These are phyloP conservation scores for Plectrocnemia conspersa DNA, from an alignment of 1,140 invertebrate genomes.

Conservation along the genomic window DNA sequence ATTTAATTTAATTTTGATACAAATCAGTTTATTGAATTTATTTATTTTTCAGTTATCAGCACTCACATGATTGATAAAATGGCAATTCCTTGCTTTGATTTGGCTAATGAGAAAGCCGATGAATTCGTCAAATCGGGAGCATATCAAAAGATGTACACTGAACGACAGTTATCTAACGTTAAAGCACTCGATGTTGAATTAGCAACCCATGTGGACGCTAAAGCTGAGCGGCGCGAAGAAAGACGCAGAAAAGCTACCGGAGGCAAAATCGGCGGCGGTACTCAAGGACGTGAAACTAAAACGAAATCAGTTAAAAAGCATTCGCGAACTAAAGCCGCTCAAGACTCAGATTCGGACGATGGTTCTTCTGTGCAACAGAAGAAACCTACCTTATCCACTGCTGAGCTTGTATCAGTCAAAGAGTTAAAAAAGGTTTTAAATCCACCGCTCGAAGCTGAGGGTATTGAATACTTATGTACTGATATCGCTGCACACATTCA, in stretches of 20 bases:
- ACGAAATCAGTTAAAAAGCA: constrained; percentile 88
- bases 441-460: constrained; percentile 59
- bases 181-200: constrained; percentile 43
- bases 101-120: constrained; percentile 71
- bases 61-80: constrained; percentile 67
- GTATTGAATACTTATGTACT: constrained; percentile 59
- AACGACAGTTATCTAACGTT: constrained; percentile 54
- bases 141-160: constrained; percentile 59
- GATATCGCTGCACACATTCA: constrained; percentile 59
- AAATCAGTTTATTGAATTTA: neutral
- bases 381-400: constrained; percentile 40
- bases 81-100: constrained; percentile 60
- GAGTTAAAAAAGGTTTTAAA: constrained; percentile 66
- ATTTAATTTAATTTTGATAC: constrained; percentile 33
- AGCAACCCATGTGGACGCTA: constrained; percentile 51
- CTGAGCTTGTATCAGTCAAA: constrained; percentile 62
- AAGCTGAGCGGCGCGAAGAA: constrained; percentile 79
- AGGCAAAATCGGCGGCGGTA: constrained; percentile 84
- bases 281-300: constrained; percentile 91
- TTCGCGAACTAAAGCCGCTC: constrained; percentile 47
- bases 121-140: constrained; percentile 63
- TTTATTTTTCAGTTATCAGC: constrained; percentile 52
- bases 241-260: constrained; percentile 79
- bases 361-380: constrained; percentile 42
- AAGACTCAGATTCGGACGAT: constrained; percentile 61